Evolutionary conservation across 1,140 invertebrate species (phyloP).

Genomic region (Sycobia sp.): DNA sequence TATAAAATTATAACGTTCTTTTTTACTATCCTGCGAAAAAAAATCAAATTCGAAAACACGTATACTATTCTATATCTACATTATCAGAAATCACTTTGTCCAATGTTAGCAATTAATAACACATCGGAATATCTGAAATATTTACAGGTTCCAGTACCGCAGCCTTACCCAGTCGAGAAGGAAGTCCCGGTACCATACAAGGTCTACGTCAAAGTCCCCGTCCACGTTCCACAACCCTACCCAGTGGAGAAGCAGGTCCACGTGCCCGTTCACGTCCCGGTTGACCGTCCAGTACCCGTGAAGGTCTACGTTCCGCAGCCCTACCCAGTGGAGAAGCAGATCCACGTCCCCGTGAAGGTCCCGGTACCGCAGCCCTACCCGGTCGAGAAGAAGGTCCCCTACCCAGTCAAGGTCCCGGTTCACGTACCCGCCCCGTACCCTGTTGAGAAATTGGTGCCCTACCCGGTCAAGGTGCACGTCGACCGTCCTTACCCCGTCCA

Average conservation of each 20-base stretch:
- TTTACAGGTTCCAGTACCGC: conserved; percentile 67
- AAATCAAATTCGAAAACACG: no score
- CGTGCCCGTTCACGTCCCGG: conserved; percentile 73
- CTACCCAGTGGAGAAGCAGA: conserved; percentile 70
- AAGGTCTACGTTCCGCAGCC: conserved; percentile 72
- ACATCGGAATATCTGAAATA: no score
- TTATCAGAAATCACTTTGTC: no score
- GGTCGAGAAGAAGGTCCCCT: conserved; percentile 69
- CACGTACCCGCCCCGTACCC: conserved; percentile 69
- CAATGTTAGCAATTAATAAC: no score
- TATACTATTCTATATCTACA: no score
- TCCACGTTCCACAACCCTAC: conserved; percentile 72
- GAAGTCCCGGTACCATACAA: conserved; percentile 71
- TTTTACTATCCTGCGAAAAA: no score
- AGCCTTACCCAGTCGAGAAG: conserved; percentile 71
- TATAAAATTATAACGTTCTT: no score
- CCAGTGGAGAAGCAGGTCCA: conserved; percentile 72
- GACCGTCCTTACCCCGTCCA: conserved; percentile 66
- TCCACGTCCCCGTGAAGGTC: conserved; percentile 72
- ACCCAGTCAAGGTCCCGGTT: conserved; percentile 68
- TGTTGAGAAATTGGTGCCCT: conserved; percentile 68
- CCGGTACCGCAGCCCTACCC: conserved; percentile 75
- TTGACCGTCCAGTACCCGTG: conserved; percentile 70
- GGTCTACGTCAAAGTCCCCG: conserved; percentile 71
- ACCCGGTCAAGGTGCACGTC: conserved; percentile 67